Percentiles rank a stretch among this genome's conserved stretches.
phyloP scores from a whole-genome alignment of 2,797 vertebrate genomes.

The Denticeps clupeoides region DNA sequence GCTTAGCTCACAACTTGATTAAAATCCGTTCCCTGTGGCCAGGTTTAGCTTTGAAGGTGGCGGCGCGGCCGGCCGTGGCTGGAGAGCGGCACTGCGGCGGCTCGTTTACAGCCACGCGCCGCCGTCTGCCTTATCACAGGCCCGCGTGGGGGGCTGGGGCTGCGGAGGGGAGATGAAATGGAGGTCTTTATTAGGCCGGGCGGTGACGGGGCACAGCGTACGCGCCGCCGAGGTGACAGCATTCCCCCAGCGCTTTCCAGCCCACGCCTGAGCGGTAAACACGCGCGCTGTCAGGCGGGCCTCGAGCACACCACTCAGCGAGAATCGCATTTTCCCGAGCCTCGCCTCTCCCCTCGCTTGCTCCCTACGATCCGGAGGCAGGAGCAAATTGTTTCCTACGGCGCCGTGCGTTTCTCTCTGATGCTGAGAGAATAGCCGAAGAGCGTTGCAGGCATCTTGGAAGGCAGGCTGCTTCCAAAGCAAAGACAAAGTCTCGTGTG shows the following conservation, averaged over 20 bases:
- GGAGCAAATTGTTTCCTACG: no score
- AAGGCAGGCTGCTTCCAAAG: no score
- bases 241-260: not conserved
- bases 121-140: slow-evolving; percentile 60
- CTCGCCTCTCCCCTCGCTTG: no score
- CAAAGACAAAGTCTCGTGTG: no score
- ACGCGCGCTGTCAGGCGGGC: no score
- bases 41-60: slow-evolving; percentile 31
- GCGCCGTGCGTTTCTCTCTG: no score
- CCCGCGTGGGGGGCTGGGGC: slow-evolving; percentile 41
- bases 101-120: slow-evolving; percentile 55
- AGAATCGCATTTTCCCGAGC: no score
- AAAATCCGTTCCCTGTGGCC: slow-evolving; percentile 21
- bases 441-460: no score
- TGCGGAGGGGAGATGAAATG: slow-evolving; percentile 47
- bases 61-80: not conserved
- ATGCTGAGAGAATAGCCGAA: no score
- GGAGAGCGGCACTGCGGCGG: slow-evolving; percentile 29
- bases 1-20: slow-evolving; percentile 22
- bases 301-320: no score
- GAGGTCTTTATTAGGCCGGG: slow-evolving; percentile 66
- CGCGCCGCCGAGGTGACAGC: not conserved
- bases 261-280: not conserved
- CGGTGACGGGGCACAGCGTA: slow-evolving; percentile 17
- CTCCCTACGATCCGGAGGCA: no score